Evolutionary conservation across 1,140 invertebrate species (phyloP), one percentile per base, ranked within the genome.

Genomic region (Ostrea edulis): DNA sequence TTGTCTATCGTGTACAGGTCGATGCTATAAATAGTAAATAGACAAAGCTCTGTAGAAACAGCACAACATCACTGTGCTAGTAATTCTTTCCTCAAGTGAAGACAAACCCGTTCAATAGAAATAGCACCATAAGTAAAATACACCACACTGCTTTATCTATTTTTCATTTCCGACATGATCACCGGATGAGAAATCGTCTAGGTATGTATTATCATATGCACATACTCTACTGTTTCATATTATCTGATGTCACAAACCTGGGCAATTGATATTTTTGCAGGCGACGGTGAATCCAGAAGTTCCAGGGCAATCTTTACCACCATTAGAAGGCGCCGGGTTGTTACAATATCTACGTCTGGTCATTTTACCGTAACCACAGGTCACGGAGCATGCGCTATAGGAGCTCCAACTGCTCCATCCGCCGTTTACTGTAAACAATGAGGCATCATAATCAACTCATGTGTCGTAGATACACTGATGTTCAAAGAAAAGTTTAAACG

Each of bases 401-500:
- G 84, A 93, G 97, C 96, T 11, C 96, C 96, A 53, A 95, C 91
- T 17, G 95, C 94, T 25, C 97, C 97, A 90, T 95, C 95, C 93
- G 0, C 94, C 94, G 87, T 94, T 90, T 8, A 95, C 94, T 94
- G 77, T 81, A 35, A 81, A 81, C n/a, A n/a, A 62, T n/a, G n/a
- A 17, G 0, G 14, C 5, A 20, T 62, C 2, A 44, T 44, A 62
- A 0, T 62, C 17, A 58, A 1, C n/a, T 20, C 14, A 62, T 62
- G 11, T 58, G 14, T 14, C 17, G n/a, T 7, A 7, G 5, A 62
- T 4, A 62, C 0, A n/a, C 55, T 20, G 17, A 62, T 62, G 14
- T 17, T 62, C 17, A 58, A 20, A 14, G 8, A 14, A 14, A 58
- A 17, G 12, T 14, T 9, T 11, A 5, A 20, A 5, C 20, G 11